Evolutionary conservation across 2,797 vertebrate species (phyloP), one percentile per base, ranked within the genome.

Genomic region (Emydoidea blandingii): DNA sequence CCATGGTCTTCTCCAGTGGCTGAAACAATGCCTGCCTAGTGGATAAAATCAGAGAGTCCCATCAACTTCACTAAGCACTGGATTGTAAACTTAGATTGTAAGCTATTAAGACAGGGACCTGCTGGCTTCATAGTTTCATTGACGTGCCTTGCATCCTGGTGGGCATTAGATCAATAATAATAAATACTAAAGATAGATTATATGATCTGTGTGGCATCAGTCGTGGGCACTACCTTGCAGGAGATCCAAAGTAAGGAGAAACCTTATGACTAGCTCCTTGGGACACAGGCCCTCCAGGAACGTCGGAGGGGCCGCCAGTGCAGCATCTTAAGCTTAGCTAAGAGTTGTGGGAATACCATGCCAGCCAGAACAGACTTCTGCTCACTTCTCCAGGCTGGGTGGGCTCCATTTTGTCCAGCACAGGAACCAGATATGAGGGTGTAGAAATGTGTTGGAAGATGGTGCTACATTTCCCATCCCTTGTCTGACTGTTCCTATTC

Each of bases 151-250:
- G 0, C 4, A 4, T 82, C 92, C 79, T 79, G 31, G 47, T 0
- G 3, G 83, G 44, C 79, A 85, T 80, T 21, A 57, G 94, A 83
- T 91, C 2, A 2, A 44, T 72, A 85, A 81, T 89, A 50, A 89
- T 85, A 91, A 94, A 93, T 12, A 5, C 92, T 86, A 41, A 59
- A 83, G 91, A 89, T 12, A 95, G 83, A 89, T 94, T 72, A 62
- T 16, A 3, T 0, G 6, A 81, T 47, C 92, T 88, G 72, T 27
- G 29, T 56, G 44, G 74, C 74, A 57, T 56, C 54, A 49, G 54
- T 59, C 44, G 8, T 1, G 8, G 34, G 62, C 34, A n/a, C 62
- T 68, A 18, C 62, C 62, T 14, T 37, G 18, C 62, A 68, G 62
- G 53, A 0, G 3, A 41, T 88, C 0, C 0, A 68, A 62, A 59